Conservation (phyloP, 2,888 invertebrate genomes). For the Rhogogaster chlorosoma region DNA sequence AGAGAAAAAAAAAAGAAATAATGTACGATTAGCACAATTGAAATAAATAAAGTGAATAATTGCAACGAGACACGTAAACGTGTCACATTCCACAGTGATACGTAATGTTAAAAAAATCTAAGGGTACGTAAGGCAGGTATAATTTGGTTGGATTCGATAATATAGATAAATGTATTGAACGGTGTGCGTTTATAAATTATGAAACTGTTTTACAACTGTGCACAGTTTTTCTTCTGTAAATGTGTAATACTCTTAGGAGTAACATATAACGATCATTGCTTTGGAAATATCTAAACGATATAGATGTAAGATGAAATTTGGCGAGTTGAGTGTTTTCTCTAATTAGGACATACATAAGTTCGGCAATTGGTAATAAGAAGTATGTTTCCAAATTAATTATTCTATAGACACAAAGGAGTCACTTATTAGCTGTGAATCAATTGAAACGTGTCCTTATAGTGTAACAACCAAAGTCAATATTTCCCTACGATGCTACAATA, state of each 20-base stretch:
- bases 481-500: slow-evolving; percentile 29
- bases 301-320: background rate
- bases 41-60: slow-evolving; percentile 6
- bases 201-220: background rate
- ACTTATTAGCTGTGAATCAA: slow-evolving; percentile 31
- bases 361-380: background rate
- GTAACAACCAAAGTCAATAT: slow-evolving; percentile 46
- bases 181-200: background rate
- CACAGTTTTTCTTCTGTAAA: background rate
- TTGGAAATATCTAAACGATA: background rate
- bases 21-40: slow-evolving; percentile 7
- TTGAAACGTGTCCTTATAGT: slow-evolving; percentile 50
- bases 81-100: background rate
- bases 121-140: background rate
- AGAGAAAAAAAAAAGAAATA: background rate
- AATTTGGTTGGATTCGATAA: background rate
- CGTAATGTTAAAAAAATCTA: background rate
- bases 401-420: slow-evolving; percentile 13
- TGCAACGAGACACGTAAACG: slow-evolving; percentile 14
- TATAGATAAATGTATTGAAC: background rate
- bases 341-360: background rate
- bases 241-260: background rate
- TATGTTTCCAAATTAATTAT: background rate
- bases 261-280: background rate
- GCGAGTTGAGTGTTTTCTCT: background rate